These are phyloP conservation scores for Laticauda laticaudata DNA, from an alignment of 2,113 vertebrate species.

Conservation along the genomic window DNA sequence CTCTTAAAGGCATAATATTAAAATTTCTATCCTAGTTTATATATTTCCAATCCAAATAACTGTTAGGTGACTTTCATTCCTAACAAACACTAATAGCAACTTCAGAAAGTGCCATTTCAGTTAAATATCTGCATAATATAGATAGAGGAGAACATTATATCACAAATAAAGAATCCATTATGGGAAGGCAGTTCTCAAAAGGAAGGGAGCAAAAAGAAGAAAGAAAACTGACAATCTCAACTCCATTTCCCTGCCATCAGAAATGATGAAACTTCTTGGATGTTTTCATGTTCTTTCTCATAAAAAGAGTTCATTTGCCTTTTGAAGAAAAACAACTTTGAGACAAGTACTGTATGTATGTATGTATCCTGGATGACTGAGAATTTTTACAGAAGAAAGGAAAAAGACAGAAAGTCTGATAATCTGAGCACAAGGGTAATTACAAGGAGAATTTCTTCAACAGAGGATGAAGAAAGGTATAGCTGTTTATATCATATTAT, in stretches of 20 bases:
- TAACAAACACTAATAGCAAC: not conserved
- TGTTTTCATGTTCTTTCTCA: not conserved
- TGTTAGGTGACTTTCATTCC: too few relatives aligned
- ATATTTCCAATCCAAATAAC: too few relatives aligned
- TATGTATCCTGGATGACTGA: not conserved
- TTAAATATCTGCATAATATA: not conserved
- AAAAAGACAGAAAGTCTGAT: not conserved
- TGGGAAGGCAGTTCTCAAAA: not conserved
- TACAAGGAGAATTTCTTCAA: not conserved
- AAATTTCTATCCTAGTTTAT: too few relatives aligned
- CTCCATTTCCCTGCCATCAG: too few relatives aligned
- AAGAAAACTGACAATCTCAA: not conserved
- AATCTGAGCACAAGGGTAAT: not conserved
- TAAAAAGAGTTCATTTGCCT: not conserved
- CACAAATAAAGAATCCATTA: not conserved
- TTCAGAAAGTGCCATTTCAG: not conserved
- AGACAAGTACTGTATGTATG: too few relatives aligned
- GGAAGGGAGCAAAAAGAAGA: not conserved
- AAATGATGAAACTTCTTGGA: not conserved
- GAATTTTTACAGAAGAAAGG: not conserved
- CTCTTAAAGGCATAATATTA: too few relatives aligned
- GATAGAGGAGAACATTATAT: not conserved
- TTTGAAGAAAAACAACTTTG: not conserved
- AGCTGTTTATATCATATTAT: not conserved
- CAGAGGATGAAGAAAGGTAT: not conserved